Evolutionary conservation across 1,140 invertebrate genomes (phyloP).

Genomic region (Trichonephila clavipes): DNA sequence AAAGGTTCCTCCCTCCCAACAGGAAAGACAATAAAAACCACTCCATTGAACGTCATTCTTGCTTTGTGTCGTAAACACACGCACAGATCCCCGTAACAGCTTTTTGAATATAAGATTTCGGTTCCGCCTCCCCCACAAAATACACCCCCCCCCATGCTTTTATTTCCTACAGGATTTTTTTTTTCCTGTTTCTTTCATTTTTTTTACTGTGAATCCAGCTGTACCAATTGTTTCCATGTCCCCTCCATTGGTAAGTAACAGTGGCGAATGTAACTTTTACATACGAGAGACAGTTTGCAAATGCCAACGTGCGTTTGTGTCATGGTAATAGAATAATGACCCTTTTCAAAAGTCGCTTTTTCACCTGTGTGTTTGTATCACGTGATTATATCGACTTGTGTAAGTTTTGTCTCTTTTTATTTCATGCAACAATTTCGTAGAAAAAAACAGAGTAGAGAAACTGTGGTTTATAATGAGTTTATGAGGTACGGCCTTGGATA

Average conservation of each 20-base stretch:
- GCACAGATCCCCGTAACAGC: not conserved
- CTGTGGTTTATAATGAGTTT: not conserved
- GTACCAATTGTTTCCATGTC: not conserved
- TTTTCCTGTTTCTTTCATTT: not conserved
- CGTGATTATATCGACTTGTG: not conserved
- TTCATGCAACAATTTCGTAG: not conserved
- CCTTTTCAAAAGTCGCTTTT: not conserved
- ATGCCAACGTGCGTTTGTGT: not conserved
- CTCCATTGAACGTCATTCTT: conserved; percentile 6
- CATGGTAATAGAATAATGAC: not conserved
- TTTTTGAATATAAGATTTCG: conserved; percentile 6
- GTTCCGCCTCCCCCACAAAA: not conserved
- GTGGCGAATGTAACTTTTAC: not conserved
- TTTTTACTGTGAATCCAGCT: not conserved
- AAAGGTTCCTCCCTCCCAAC: not conserved
- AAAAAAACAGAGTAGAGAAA: not conserved
- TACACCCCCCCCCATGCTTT: not conserved
- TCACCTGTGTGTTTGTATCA: not conserved
- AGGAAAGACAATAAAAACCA: not conserved
- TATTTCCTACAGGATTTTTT: not conserved
- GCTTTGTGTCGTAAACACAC: conserved; percentile 16
- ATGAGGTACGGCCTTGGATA: not conserved
- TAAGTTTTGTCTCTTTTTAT: not conserved
- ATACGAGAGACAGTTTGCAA: not conserved
- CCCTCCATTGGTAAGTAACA: not conserved